phyloP scores from a whole-genome alignment of 2,797 vertebrate genomes.

The Aphelocoma californica region DNA sequence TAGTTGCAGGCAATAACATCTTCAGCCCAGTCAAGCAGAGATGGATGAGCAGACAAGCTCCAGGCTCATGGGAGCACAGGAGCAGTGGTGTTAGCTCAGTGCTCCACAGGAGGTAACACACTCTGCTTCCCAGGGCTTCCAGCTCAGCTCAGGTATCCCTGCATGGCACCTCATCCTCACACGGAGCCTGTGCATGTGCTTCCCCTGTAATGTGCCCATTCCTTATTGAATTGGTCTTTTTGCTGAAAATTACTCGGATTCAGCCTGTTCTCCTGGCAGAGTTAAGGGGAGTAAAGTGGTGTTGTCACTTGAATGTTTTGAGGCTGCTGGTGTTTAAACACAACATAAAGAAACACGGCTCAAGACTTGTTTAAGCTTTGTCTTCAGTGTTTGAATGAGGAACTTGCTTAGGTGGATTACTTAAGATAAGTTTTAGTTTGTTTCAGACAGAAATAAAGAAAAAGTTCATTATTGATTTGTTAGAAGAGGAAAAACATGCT shows the following conservation, averaged over 20 bases:
- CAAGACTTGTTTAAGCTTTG: neutral
- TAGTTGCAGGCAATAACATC: neutral
- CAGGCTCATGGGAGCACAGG: neutral
- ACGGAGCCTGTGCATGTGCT: neutral
- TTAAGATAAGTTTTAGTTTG: neutral
- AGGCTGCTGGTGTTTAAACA: neutral
- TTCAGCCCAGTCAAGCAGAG: neutral
- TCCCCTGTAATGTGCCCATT: neutral
- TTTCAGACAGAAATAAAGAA: neutral
- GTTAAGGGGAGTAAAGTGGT: neutral
- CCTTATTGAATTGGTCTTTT: neutral
- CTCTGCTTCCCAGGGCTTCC: constrained; percentile 23
- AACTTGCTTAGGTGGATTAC: neutral
- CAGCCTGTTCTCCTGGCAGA: neutral
- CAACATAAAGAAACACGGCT: neutral
- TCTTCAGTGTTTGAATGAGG: neutral
- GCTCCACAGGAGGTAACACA: neutral
- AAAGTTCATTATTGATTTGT: neutral
- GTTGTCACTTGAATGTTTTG: neutral
- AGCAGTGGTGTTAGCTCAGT: neutral
- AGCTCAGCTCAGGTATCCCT: constrained; percentile 45
- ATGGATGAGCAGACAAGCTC: neutral
- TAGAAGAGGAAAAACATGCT: neutral
- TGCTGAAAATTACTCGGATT: neutral
- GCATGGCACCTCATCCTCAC: neutral